Base-by-base conservation (phyloP, 2,888 invertebrate genomes). In the Netelia inedita region DNA sequence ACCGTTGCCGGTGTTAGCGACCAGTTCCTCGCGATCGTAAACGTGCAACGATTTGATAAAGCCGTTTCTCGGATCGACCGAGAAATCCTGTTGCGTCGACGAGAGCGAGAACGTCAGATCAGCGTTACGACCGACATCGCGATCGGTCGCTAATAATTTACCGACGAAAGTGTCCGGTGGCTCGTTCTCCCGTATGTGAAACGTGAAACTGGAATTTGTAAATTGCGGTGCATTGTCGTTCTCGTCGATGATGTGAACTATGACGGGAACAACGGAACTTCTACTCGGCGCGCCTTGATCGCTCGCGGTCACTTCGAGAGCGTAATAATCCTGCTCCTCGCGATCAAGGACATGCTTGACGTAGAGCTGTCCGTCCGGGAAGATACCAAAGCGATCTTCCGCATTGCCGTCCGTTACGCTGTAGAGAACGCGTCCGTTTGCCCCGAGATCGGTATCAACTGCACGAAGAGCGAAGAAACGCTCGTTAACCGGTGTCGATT, bases 151-250 rank as follows among this genome's bases (percentile, higher is more conserved):
- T 16, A 97, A 96, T 86, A 99, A 94, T 94, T 98, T 98, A 1
- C 99, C 98, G 41, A 99, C 98, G 94, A 98, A 98, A 0, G 98
- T 97, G 93, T 98, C 98, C 0, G 97, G 96, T 0, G 97, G 97
- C 87, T 97, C 97, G 93, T 98, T 98, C 94, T 98, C 98, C 74
- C 97, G 96, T 19, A 99, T 96, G 93, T 96, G 97, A 92, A 99
- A 98, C 82, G 97, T 96, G 94, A 99, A 99, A 16, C 98, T 98
- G 43, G 96, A 96, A 90, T 99, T 98, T 1, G 97, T 96, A 94
- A 99, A 99, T 92, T 97, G 96, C 0, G 99, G 99, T 43, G 97
- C 96, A 93, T 99, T 98, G 94, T 99, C 99, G 94, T 99, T 99
- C 94, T 99, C 98, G 94, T 99, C 99, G 85, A 98, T 96, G 23